phyloP scores from a whole-genome alignment of 2,888 invertebrate species.

The Tupiocoris notatus region DNA sequence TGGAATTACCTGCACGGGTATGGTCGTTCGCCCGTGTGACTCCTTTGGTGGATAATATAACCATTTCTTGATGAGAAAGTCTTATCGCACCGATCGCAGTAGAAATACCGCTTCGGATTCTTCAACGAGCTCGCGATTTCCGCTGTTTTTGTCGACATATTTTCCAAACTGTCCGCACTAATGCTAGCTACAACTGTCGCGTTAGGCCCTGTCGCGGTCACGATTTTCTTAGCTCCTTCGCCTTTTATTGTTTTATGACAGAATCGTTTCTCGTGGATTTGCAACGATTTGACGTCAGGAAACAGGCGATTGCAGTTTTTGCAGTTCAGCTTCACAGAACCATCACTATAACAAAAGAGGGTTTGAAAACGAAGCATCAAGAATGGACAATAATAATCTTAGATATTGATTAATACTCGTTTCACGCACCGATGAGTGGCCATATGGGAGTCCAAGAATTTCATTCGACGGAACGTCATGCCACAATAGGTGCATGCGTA shows the following conservation, averaged over 20 bases:
- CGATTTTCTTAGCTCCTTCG: not conserved
- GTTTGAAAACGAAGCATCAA: no score
- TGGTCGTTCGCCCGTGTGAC: slow-evolving; percentile 49
- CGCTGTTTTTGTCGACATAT: not conserved
- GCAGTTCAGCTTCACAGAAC: slow-evolving; percentile 32
- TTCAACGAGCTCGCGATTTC: slow-evolving; percentile 22
- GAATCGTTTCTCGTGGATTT: slow-evolving; percentile 45
- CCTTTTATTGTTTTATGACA: slow-evolving; percentile 7
- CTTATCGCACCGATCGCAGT: slow-evolving; percentile 48
- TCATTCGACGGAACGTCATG: slow-evolving; percentile 47
- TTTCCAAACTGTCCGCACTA: not conserved
- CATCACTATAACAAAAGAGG: not conserved
- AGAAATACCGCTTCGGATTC: slow-evolving; percentile 46
- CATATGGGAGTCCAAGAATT: slow-evolving; percentile 46
- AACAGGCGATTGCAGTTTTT: slow-evolving; percentile 45
- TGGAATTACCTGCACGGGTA: slow-evolving; percentile 48
- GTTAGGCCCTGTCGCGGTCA: slow-evolving; percentile 5
- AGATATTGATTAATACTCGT: no score
- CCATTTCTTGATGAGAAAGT: slow-evolving; percentile 53
- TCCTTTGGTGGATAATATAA: slow-evolving; percentile 48
- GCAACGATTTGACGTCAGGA: slow-evolving; percentile 43
- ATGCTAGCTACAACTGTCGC: not conserved
- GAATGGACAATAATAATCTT: no score
- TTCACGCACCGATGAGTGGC: slow-evolving; percentile 39
- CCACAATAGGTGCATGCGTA: slow-evolving; percentile 47